phyloP scores from a whole-genome alignment of 1,140 invertebrate genomes.

The Pseudomyrmex gracilis region DNA sequence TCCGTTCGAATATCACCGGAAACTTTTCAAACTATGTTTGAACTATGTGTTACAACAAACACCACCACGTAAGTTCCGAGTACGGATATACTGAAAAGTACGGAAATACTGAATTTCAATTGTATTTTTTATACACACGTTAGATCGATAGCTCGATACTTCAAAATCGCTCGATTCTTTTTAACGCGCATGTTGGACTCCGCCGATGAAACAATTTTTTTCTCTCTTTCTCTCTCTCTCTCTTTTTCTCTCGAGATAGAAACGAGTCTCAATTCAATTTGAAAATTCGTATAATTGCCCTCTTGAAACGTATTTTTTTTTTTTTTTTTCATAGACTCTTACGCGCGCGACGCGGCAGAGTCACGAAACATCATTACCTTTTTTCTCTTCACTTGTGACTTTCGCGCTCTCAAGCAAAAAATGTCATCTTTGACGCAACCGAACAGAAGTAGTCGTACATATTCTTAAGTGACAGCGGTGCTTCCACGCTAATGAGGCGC shows the following conservation, averaged over 20 bases:
- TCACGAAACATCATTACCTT: not conserved
- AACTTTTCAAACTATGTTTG: not conserved
- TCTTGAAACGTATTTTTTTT: too few species aligned
- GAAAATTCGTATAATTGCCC: too few species aligned
- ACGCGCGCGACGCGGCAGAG: too few species aligned
- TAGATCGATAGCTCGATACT: too few species aligned
- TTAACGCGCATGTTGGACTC: not conserved
- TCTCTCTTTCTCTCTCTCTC: too few species aligned
- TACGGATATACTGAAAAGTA: not conserved
- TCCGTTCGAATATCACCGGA: not conserved
- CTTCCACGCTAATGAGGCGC: constrained; percentile 84
- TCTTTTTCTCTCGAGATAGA: too few species aligned
- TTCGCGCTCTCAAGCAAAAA: constrained; percentile 48
- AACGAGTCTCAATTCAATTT: too few species aligned
- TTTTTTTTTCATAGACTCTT: too few species aligned
- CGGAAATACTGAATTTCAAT: not conserved
- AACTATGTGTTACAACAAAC: not conserved
- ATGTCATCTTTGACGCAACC: constrained; percentile 74
- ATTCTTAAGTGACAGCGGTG: constrained; percentile 73
- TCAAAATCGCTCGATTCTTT: not conserved
- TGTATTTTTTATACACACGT: too few species aligned
- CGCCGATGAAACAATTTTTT: too few species aligned
- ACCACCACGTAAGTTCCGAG: not conserved
- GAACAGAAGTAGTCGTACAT: constrained; percentile 72
- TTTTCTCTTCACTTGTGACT: not conserved